Percentiles rank a stretch among this genome's conserved stretches.
Conservation (phyloP, 2,113 vertebrate species). For the Chloropsis cyanopogon region DNA sequence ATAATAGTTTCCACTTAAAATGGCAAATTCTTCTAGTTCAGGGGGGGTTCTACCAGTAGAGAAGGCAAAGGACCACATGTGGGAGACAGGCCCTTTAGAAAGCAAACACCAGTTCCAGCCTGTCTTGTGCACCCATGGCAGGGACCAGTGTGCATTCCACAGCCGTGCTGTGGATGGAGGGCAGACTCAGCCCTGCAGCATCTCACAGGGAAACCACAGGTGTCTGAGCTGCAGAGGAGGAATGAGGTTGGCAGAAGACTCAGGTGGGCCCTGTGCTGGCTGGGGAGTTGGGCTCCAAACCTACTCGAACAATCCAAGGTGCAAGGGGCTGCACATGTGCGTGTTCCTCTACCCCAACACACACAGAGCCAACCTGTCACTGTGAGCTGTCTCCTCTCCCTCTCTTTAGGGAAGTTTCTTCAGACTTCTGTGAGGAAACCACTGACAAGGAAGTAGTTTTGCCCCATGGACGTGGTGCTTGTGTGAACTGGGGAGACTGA, state of each 20-base stretch:
- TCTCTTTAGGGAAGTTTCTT: not conserved
- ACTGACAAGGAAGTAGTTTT: not conserved
- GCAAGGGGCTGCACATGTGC: fast-evolving
- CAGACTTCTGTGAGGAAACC: not conserved
- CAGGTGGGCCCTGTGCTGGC: not conserved
- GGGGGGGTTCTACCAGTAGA: not conserved
- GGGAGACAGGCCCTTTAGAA: not conserved
- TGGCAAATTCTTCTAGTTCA: not conserved
- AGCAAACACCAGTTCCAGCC: not conserved
- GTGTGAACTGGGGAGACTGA: not conserved
- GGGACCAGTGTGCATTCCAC: not conserved
- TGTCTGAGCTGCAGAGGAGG: not conserved
- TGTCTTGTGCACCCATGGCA: not conserved
- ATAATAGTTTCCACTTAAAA: not conserved
- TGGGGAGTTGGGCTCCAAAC: not conserved
- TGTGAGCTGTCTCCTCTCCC: not conserved
- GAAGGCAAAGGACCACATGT: not conserved
- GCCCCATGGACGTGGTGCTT: fast-evolving
- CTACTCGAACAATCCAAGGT: not conserved
- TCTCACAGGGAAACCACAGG: not conserved
- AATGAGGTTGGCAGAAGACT: not conserved
- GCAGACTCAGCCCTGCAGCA: not conserved
- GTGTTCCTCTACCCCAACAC: not conserved
- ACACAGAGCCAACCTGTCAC: fast-evolving
- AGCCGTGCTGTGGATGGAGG: not conserved